phyloP scores from a whole-genome alignment of 2,888 invertebrate genomes.

The Drosophila monieri region DNA sequence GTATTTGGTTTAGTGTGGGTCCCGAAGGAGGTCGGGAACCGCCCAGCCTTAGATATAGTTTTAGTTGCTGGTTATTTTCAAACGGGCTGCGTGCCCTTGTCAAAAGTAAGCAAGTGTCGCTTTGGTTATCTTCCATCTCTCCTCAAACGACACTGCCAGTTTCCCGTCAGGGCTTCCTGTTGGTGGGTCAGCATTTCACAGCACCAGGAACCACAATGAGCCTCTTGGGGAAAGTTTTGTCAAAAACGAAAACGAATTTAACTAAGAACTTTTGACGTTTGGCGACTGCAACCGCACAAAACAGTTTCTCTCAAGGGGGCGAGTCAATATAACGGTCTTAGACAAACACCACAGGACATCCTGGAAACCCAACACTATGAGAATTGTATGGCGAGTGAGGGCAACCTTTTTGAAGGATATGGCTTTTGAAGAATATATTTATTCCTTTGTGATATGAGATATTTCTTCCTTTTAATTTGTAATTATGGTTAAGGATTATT shows the following conservation, averaged over 20 bases:
- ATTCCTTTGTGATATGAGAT: not conserved
- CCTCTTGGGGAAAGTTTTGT: slow-evolving; percentile 70
- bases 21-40: slow-evolving; percentile 58
- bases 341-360: slow-evolving; percentile 11
- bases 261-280: slow-evolving; percentile 78
- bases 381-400: slow-evolving; percentile 1
- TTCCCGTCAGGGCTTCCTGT: slow-evolving; percentile 9
- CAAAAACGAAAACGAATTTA: slow-evolving; percentile 64
- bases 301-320: slow-evolving; percentile 26
- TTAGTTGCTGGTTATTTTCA: slow-evolving; percentile 27
- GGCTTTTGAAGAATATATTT: not conserved
- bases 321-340: slow-evolving; percentile 30
- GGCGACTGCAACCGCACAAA: slow-evolving; percentile 48
- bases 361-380: slow-evolving; percentile 24
- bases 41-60: slow-evolving; percentile 33
- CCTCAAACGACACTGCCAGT: slow-evolving; percentile 1
- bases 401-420: slow-evolving; percentile 20
- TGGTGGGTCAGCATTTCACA: slow-evolving; percentile 70
- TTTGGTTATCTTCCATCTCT: slow-evolving; percentile 44
- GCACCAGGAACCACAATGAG: slow-evolving; percentile 67
- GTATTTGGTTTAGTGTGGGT: slow-evolving; percentile 43
- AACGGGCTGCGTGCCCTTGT: slow-evolving; percentile 57
- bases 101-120: slow-evolving; percentile 63
- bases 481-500: too few relatives aligned
- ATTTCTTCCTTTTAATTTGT: not conserved